Percentiles rank a stretch among this genome's conserved stretches.
These are phyloP conservation scores for Cyprinella venusta DNA, from an alignment of 2,797 vertebrate species.

Conservation along the genomic window DNA sequence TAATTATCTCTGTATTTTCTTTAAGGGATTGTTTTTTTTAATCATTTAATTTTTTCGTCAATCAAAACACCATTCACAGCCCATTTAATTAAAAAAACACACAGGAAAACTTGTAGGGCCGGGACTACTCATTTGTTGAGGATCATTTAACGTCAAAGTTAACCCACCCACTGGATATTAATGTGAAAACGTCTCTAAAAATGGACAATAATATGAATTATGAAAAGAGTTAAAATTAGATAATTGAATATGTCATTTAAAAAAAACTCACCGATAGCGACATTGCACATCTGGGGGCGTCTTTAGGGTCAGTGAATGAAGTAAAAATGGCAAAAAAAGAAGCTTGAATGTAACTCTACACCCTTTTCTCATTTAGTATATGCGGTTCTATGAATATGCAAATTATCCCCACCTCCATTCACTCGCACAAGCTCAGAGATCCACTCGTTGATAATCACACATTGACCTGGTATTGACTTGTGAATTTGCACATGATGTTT, in stretches of 20 bases:
- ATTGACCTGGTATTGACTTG: too few species aligned
- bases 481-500: too few species aligned
- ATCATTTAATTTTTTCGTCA: background rate
- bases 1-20: background rate
- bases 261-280: background rate
- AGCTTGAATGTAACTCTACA: too few species aligned
- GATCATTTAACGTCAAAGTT: background rate
- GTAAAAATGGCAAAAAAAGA: too few species aligned
- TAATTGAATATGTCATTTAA: background rate
- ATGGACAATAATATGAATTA: background rate
- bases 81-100: background rate
- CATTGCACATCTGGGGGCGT: too few species aligned
- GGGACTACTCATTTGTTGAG: background rate
- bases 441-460: too few species aligned
- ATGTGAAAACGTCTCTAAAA: background rate
- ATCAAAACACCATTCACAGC: background rate
- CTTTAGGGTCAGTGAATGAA: background rate
- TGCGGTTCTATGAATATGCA: too few species aligned
- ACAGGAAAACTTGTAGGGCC: background rate
- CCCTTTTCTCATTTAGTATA: too few species aligned
- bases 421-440: too few species aligned
- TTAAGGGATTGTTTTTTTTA: background rate
- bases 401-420: too few species aligned
- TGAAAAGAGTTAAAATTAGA: conserved; percentile 10
- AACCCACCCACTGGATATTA: background rate